Percentiles rank a stretch among this genome's conserved stretches.
These are phyloP conservation scores for Alosa sapidissima DNA, from an alignment of 2,797 vertebrate genomes.

Conservation along the genomic window DNA sequence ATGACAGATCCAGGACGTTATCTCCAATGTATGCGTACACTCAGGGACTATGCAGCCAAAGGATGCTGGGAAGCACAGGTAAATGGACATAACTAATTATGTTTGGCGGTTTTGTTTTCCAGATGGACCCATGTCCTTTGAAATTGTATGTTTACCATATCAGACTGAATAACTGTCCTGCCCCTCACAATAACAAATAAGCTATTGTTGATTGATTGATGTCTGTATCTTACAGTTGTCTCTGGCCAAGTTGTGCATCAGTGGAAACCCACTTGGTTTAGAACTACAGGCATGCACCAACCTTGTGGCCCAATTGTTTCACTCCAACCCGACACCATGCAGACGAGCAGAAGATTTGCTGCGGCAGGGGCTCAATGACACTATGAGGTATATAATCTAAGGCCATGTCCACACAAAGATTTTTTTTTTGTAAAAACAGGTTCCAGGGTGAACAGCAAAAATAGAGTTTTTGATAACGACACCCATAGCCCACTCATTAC, in stretches of 20 bases:
- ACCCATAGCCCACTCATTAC: no score
- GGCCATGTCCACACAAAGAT: no score
- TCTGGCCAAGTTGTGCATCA: slow-evolving; percentile 87
- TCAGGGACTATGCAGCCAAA: slow-evolving; percentile 90
- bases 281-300: slow-evolving; percentile 78
- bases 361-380: slow-evolving; percentile 89
- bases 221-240: slow-evolving; percentile 72
- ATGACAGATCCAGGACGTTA: slow-evolving; percentile 88
- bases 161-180: background rate
- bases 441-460: no score
- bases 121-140: background rate
- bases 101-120: background rate
- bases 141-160: background rate
- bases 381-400: slow-evolving; percentile 83
- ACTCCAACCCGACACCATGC: slow-evolving; percentile 68
- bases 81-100: slow-evolving; percentile 31
- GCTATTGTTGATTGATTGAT: background rate
- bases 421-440: no score
- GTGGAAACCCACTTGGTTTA: slow-evolving; percentile 81
- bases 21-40: slow-evolving; percentile 88
- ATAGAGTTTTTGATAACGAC: no score
- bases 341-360: slow-evolving; percentile 74
- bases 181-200: background rate
- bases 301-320: slow-evolving; percentile 85
- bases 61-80: slow-evolving; percentile 99